Base-by-base conservation (phyloP, 2,888 invertebrate species). In the Pollenia angustigena region DNA sequence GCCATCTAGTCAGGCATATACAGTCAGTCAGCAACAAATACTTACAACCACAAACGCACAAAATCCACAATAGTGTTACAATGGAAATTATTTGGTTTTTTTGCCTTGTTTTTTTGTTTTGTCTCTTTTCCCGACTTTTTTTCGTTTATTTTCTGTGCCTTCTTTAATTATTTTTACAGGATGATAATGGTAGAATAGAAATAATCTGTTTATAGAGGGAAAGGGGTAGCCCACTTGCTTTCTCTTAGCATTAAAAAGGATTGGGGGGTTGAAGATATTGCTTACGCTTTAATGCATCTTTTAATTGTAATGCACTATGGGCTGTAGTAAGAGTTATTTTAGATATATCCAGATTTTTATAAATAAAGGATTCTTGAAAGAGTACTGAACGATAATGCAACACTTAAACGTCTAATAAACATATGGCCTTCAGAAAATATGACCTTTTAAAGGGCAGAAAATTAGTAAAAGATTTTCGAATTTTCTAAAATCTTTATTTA, bases 81-180 rank as follows among this genome's bases (percentile, higher is more conserved):
- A 87, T 87, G 81, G 87, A 84, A 84, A 84, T 84, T 76, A 81
- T 87, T 81, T 81, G 84, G 87, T 78, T 87, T 68, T 68, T 66
- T n/a, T 42, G 40, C 52, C 9, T 64, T 42, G 64, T 40, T 32
- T 81, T 48, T 42, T 54, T 52, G n/a, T 48, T 46, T n/a, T 60
- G 18, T 40, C 71, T n/a, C 32, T 18, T 11, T 60, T 60, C 10
- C 40, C 42, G 14, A 50, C 18, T 52, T 11, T 23, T 62, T 16
- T 62, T 62, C 42, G 44, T 44, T 42, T 69, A n/a, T 48, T 52
- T 11, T 23, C 62, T 62, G 52, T 76, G 68, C 1, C 40, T 69
- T 82, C 75, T 76, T 82, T 76, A 82, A 69, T 76, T 76, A 76
- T 76, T 82, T 76, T 76, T 62, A 69, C 76, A 82, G 46, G 44